Conservation (phyloP, 2,113 vertebrate genomes). For the Actenoides hombroni region DNA sequence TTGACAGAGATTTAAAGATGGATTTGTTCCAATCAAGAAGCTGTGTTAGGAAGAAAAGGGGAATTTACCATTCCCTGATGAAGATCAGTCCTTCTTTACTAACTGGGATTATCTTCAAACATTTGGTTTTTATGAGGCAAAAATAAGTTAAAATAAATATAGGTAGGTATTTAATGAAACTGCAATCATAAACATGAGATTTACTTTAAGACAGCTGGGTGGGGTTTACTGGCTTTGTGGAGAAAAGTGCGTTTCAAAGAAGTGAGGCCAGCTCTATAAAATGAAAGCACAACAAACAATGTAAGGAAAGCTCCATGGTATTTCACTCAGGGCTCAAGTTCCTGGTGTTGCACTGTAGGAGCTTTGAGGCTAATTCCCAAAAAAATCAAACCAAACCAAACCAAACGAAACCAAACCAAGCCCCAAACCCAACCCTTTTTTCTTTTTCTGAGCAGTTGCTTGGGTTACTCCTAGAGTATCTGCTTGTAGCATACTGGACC, state of each 20-base stretch:
- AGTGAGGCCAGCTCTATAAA: not conserved
- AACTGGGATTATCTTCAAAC: not conserved
- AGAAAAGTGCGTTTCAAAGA: not conserved
- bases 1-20: not conserved
- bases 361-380: not conserved
- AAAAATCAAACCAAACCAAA: no score
- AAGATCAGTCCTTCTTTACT: not conserved
- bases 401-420: no score
- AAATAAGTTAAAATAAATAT: not conserved
- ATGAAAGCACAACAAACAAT: not conserved
- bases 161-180: not conserved
- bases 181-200: not conserved
- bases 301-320: not conserved
- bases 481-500: not conserved
- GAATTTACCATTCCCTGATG: not conserved
- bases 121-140: not conserved
- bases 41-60: not conserved
- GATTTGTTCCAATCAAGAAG: not conserved
- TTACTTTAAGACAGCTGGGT: not conserved
- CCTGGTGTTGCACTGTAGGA: not conserved
- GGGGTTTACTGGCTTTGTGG: not conserved
- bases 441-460: not conserved
- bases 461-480: not conserved
- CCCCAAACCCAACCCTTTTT: no score
- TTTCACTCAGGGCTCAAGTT: not conserved